Conservation (phyloP, 2,797 vertebrate genomes). For the Rhynchonycteris naso region DNA sequence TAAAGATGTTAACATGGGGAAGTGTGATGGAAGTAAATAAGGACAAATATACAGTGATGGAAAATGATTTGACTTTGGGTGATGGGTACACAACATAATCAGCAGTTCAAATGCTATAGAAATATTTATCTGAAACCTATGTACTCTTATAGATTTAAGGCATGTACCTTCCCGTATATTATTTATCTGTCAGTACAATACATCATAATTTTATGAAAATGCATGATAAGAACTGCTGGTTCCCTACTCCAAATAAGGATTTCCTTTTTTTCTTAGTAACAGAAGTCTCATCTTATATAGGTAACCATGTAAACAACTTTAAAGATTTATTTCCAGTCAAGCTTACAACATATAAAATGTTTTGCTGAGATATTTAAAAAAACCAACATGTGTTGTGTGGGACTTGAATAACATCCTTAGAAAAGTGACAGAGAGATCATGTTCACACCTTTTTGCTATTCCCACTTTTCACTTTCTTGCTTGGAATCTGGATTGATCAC, state of each 20-base stretch:
- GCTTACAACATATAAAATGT: not conserved
- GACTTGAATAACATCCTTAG: not conserved
- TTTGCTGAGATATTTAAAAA: not conserved
- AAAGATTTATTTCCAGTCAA: not conserved
- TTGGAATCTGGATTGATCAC: not conserved
- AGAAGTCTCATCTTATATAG: not conserved
- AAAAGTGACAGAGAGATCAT: not conserved
- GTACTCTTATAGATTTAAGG: too few relatives aligned
- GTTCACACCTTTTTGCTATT: not conserved
- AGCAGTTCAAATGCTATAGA: too few relatives aligned
- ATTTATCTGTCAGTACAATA: not conserved
- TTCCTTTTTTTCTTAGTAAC: not conserved
- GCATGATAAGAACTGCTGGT: not conserved
- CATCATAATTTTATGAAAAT: not conserved
- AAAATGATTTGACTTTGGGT: too few relatives aligned
- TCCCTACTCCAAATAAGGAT: not conserved
- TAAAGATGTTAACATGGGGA: too few relatives aligned
- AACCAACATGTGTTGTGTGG: not conserved
- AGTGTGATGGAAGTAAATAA: too few relatives aligned
- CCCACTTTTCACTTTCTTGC: not conserved
- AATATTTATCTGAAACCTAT: too few relatives aligned
- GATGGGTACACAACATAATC: too few relatives aligned
- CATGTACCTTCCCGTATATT: not conserved
- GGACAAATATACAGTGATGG: too few relatives aligned
- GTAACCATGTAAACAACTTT: not conserved